These are phyloP conservation scores for Helicoverpa zea DNA, from an alignment of 1,140 invertebrate species.

Conservation along the genomic window DNA sequence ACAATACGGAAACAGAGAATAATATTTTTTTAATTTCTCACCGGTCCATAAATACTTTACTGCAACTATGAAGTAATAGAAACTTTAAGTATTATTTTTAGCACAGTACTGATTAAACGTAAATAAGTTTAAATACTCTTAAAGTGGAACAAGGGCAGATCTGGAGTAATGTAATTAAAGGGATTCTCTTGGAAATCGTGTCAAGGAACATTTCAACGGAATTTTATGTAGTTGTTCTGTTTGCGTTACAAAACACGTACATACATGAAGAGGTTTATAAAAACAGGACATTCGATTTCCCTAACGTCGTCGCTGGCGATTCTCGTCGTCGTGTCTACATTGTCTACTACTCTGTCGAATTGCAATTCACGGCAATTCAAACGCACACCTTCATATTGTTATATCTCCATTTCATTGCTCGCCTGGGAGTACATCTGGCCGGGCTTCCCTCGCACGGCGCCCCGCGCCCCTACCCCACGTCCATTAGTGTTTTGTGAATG, in stretches of 20 bases:
- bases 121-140: conserved; percentile 48
- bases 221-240: conserved; percentile 15
- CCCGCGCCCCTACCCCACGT: conserved; percentile 77
- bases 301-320: conserved; percentile 35
- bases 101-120: conserved; percentile 44
- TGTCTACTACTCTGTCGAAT: conserved; percentile 61
- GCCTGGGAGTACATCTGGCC: conserved; percentile 81
- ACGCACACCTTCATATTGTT: conserved; percentile 85
- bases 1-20: conserved; percentile 43
- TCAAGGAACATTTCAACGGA: conserved; percentile 13
- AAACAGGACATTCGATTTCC: conserved; percentile 34
- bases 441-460: conserved; percentile 51
- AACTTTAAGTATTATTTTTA: conserved; percentile 35
- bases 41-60: conserved; percentile 11
- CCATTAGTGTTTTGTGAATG: conserved; percentile 87
- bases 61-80: conserved; percentile 29
- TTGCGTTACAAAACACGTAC: neutral
- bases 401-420: conserved; percentile 86
- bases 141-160: conserved; percentile 53
- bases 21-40: conserved; percentile 42
- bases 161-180: conserved; percentile 49
- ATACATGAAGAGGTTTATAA: neutral
- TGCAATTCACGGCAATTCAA: conserved; percentile 81
- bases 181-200: conserved; percentile 38
- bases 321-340: conserved; percentile 11